These are phyloP conservation scores for Chloroclystis v-ata DNA, from an alignment of 2,888 invertebrate species.

Conservation along the genomic window DNA sequence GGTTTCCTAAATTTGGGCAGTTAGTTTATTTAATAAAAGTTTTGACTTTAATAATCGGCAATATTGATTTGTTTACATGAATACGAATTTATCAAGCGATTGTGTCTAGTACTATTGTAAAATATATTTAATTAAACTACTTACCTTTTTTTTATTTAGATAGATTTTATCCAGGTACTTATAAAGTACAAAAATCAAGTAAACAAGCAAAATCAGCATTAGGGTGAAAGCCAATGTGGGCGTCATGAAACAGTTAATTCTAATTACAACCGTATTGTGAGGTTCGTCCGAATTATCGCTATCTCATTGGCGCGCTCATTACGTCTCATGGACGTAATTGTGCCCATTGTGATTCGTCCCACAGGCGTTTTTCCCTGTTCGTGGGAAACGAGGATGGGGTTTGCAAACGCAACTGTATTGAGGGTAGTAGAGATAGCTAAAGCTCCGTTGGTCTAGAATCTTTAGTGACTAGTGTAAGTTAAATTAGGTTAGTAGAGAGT, in stretches of 20 bases:
- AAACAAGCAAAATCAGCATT: constrained; percentile 52
- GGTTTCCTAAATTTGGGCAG: too few species aligned
- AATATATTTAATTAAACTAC: too few species aligned
- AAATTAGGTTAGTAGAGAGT: too few species aligned
- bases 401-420: constrained; percentile 40
- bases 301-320: constrained; percentile 74
- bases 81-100: too few species aligned
- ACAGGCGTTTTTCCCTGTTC: constrained; percentile 59
- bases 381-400: constrained; percentile 65
- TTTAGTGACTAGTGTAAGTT: too few species aligned
- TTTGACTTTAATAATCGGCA: too few species aligned
- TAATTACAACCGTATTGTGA: constrained; percentile 73
- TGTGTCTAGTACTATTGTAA: too few species aligned
- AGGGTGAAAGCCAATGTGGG: constrained; percentile 65
- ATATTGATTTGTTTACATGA: too few species aligned
- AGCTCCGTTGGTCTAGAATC: too few species aligned
- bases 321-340: constrained; percentile 54
- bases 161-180: too few species aligned
- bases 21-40: too few species aligned
- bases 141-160: too few species aligned
- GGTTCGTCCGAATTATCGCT: constrained; percentile 73
- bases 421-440: constrained; percentile 1
- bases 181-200: constrained; percentile 41
- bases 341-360: constrained; percentile 59
- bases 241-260: constrained; percentile 74